Evolutionary conservation across 2,113 vertebrate genomes (phyloP).

Genomic region (Phyllostomus hastatus): DNA sequence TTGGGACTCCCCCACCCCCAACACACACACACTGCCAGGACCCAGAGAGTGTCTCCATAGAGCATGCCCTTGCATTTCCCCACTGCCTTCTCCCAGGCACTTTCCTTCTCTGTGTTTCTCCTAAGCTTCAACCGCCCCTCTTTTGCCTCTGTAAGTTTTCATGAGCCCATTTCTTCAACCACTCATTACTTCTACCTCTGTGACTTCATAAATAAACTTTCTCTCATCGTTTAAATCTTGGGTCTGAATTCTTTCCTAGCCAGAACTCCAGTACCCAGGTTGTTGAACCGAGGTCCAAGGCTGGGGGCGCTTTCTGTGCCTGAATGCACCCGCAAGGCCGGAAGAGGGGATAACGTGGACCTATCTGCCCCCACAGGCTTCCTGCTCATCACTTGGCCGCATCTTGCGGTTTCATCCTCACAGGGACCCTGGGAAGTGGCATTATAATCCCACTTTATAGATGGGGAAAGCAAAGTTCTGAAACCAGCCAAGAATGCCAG

Average conservation of each 20-base stretch:
- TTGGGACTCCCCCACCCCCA: background rate
- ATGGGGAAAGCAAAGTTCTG: background rate
- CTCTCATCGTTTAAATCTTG: background rate
- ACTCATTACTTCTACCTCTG: background rate
- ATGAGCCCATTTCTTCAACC: background rate
- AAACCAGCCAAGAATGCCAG: background rate
- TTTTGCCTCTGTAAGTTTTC: background rate
- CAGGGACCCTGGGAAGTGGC: background rate
- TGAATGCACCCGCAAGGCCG: background rate
- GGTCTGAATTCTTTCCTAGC: background rate
- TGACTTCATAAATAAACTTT: background rate
- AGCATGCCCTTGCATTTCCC: no score
- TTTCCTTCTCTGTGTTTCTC: background rate
- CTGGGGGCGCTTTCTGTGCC: background rate
- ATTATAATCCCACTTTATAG: background rate
- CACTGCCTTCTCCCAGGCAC: background rate
- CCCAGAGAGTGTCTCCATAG: background rate
- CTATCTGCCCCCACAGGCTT: background rate
- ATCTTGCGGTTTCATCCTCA: background rate
- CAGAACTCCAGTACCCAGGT: background rate
- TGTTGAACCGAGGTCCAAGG: background rate
- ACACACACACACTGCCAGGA: background rate
- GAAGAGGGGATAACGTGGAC: background rate
- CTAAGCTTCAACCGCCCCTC: background rate
- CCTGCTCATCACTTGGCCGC: background rate